Evolutionary conservation across 2,797 vertebrate species (phyloP), one percentile per base, ranked within the genome.

Genomic region (Pipistrellus nathusii): DNA sequence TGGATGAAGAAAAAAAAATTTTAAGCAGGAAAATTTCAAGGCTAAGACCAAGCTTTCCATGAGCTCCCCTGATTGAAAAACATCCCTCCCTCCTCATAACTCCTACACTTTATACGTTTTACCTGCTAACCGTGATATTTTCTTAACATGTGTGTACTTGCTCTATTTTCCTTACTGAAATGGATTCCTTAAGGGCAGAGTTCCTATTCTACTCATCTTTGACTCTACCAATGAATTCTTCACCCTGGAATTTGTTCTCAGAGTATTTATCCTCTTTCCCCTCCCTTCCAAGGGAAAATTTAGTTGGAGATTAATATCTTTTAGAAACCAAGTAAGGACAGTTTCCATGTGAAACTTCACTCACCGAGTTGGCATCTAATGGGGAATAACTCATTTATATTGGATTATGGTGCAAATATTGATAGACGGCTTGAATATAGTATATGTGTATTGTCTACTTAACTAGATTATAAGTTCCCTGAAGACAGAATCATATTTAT

Each of bases 391-490:
- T 86, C 83, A 80, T 68, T 77, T 85, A 75, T 88, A 38, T 27
- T 78, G 64, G 53, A 81, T 85, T 85, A 78, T 41, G 21, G n/a
- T 41, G 41, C 57, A 80, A 71, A 80, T 23, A 15, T 53, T 77
- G 83, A 82, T 8, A 90, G 78, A 94, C 41, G 10, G 44, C 15
- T 88, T 69, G 3, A 48, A 53, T 81, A 64, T 73, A 57, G 5
- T 69, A 46, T 66, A n/a, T 44, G 5, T 46, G 14, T 66, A 9
- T 35, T 86, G 5, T 68, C 41, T 91, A 21, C 41, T 85, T 88
- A 83, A 95, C 25, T 80, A 88, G 88, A 93, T 66, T 88, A 27
- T 59, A 87, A 92, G 8, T 76, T 93, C 78, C 62, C 69, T 88
- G 53, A 90, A 94, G 77, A 96, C 48, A 80, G 64, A 89, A 82